A percentile compares a stretch with the other conserved stretches of the same genome.
Conservation (phyloP, 2,888 invertebrate genomes). For the Antheraea yamamai region DNA sequence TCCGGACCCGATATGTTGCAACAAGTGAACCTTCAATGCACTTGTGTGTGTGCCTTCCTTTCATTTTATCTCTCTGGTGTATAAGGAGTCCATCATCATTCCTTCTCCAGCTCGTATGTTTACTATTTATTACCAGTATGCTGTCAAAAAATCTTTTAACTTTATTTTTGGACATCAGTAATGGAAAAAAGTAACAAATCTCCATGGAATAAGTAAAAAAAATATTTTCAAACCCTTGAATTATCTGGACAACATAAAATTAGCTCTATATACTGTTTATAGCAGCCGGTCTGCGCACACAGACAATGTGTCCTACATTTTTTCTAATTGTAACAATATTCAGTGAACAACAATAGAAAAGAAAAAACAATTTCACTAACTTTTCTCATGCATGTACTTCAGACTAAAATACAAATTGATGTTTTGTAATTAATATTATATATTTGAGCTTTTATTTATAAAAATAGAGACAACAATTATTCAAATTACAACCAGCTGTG, state of each 20-base stretch:
- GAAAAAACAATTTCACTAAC: background rate
- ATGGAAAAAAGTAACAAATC: background rate
- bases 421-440: background rate
- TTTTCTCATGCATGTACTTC: too few species aligned
- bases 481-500: background rate
- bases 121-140: background rate
- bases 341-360: background rate
- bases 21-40: background rate
- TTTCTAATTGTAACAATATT: background rate
- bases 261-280: background rate
- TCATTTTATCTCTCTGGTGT: background rate
- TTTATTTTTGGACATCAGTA: background rate
- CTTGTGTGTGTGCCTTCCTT: background rate
- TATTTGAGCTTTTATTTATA: background rate
- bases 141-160: background rate
- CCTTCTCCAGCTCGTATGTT: background rate
- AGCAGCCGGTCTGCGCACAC: background rate
- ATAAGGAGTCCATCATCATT: background rate
- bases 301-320: background rate
- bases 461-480: background rate
- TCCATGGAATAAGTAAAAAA: too few species aligned
- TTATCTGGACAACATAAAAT: background rate
- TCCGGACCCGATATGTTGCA: background rate
- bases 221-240: too few species aligned
- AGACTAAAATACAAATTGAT: background rate